Evolutionary conservation across 2,113 vertebrate genomes (phyloP).

Genomic region (Lontra canadensis): DNA sequence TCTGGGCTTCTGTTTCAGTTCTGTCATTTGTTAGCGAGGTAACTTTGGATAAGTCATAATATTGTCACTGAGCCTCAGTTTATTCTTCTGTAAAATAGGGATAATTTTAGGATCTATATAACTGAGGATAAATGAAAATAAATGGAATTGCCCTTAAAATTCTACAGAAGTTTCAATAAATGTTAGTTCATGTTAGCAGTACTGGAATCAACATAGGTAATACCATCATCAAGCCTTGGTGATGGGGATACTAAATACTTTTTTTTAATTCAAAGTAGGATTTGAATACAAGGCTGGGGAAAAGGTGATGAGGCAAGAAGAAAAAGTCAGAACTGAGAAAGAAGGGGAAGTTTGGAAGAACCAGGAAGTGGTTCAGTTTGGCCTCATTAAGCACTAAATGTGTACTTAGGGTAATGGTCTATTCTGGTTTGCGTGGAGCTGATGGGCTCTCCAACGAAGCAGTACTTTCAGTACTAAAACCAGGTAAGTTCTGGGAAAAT

Average conservation of each 20-base stretch:
- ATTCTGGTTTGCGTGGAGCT: not conserved
- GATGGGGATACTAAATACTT: not conserved
- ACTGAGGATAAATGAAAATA: not conserved
- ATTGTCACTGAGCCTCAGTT: not conserved
- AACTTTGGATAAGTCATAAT: not conserved
- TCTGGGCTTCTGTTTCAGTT: not conserved
- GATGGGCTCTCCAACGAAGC: not conserved
- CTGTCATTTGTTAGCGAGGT: not conserved
- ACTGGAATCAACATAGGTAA: not conserved
- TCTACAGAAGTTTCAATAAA: not conserved
- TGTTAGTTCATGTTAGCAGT: not conserved
- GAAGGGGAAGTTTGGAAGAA: not conserved
- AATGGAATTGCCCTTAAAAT: not conserved
- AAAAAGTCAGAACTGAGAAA: not conserved
- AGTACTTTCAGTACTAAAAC: not conserved
- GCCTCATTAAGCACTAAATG: not conserved
- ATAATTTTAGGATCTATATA: not conserved
- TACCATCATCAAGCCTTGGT: not conserved
- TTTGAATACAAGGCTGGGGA: not conserved
- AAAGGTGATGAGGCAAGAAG: not conserved
- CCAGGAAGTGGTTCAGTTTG: not conserved
- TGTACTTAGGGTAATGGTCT: not conserved
- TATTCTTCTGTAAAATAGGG: not conserved
- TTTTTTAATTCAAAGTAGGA: not conserved
- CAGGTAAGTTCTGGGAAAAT: not conserved